Percentiles rank a stretch among this genome's conserved stretches.
phyloP scores from a whole-genome alignment of 2,113 vertebrate species.

The Zosterops hypoxanthus region DNA sequence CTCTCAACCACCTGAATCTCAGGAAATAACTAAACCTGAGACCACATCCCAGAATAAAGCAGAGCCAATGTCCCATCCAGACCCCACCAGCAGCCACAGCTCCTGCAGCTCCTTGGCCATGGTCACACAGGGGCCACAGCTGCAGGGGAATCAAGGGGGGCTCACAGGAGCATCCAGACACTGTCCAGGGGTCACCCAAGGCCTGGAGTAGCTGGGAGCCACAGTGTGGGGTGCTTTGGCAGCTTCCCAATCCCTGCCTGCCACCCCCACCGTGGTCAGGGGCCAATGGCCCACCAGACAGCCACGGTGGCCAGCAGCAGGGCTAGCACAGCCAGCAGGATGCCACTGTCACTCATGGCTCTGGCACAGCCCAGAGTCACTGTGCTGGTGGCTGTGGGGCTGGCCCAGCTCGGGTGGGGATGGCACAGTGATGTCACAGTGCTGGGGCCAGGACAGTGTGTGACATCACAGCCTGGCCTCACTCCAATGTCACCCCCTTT shows the following conservation, averaged over 20 bases:
- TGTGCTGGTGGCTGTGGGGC: not conserved
- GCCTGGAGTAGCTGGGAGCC: not conserved
- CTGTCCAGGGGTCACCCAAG: fast-evolving
- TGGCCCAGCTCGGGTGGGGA: too few relatives aligned
- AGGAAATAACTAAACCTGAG: too few relatives aligned
- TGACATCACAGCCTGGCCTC: not conserved
- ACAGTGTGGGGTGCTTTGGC: too few relatives aligned
- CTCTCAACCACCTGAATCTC: too few relatives aligned
- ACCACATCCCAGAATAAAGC: not conserved
- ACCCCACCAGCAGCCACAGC: not conserved
- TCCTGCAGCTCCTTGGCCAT: not conserved
- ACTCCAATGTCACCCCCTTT: not conserved
- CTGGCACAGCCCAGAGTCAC: fast-evolving
- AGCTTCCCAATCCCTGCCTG: not conserved
- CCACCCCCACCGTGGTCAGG: fast-evolving
- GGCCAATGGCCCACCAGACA: not conserved
- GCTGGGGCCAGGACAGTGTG: not conserved
- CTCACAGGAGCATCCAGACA: fast-evolving
- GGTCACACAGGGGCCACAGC: not conserved
- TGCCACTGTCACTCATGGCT: not conserved
- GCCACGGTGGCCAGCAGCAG: not conserved
- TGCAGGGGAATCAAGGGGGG: not conserved
- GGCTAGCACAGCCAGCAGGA: not conserved
- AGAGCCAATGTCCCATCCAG: fast-evolving
- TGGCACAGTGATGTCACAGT: not conserved